These are phyloP conservation scores for Leptoteleia sp. DNA, from an alignment of 1,140 invertebrate species.

Conservation along the genomic window DNA sequence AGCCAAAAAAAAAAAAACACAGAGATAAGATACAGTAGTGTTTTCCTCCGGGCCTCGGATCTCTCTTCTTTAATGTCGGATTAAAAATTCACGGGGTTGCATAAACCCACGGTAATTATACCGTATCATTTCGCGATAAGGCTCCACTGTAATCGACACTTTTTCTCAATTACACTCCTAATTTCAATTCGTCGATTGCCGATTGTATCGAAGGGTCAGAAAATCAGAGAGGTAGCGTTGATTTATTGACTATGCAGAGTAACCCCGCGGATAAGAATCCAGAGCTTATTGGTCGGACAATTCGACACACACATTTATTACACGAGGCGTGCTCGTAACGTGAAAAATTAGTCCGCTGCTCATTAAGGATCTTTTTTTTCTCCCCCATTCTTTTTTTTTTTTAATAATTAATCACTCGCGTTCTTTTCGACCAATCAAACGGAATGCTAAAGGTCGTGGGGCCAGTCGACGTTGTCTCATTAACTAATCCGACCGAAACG, in stretches of 20 bases:
- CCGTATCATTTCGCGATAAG: not conserved
- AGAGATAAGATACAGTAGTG: conserved; percentile 62
- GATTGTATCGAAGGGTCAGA: conserved; percentile 24
- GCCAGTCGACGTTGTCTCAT: conserved; percentile 10
- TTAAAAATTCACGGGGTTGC: conserved; percentile 12
- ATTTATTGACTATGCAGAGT: conserved; percentile 24
- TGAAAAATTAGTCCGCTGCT: conserved; percentile 73
- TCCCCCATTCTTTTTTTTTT: too few relatives aligned
- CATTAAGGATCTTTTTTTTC: conserved; percentile 73
- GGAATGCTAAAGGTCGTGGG: not conserved
- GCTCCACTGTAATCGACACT: conserved; percentile 34
- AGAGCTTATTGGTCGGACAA: conserved; percentile 33
- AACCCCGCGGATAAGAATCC: conserved; percentile 11
- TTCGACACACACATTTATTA: conserved; percentile 68
- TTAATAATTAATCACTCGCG: conserved; percentile 76
- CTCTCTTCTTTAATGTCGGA: conserved; percentile 32
- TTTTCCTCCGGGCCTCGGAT: not conserved
- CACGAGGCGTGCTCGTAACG: conserved; percentile 66
- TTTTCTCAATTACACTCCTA: conserved; percentile 26
- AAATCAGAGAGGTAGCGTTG: conserved; percentile 9
- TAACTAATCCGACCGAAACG: conserved; percentile 23
- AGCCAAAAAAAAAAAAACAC: conserved; percentile 57
- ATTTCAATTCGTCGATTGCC: conserved; percentile 17
- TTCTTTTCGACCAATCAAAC: conserved; percentile 8
- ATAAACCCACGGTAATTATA: not conserved